Base-by-base conservation (phyloP, 2,797 vertebrate genomes). In the Poecilia wingei region DNA sequence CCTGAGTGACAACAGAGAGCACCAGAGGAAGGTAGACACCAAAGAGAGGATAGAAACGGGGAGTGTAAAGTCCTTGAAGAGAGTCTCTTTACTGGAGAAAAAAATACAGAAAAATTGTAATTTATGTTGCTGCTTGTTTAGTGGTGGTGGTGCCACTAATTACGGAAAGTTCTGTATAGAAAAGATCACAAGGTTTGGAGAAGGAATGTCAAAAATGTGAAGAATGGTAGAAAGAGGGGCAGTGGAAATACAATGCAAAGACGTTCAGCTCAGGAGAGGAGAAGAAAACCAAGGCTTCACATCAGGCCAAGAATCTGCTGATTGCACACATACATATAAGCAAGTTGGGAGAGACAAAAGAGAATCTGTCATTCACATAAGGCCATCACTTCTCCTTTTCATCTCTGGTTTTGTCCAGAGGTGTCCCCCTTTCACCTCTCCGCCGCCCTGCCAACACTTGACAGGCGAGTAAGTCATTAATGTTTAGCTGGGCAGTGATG, bases 301-400 rank as follows among this genome's bases (percentile, higher is more conserved):
- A 94, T 91, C 85, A 91, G 91, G 88, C 87, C 92, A 94, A 87
- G 94, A 96, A 96, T 96, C 88, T 96, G 96, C 96, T 96, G 96
- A 96, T 96, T 90, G 82, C 87, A 95, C 95, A 95, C 87, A 96
- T 94, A 92, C 89, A 93, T 93, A 93, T 85, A 94, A 77, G 43
- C 93, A 93, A 92, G 93, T 93, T 93, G 84, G 87, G 79, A 84
- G 83, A 91, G 87, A 92, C 91, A 93, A 95, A 93, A 87, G 88
- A 82, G 88, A 89, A 89, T 89, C 87, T 92, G 90, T 94, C 93
- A 95, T 77, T 89, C 88, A 86, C 91, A 95, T 92, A 90, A 93
- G 90, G 91, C 86, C 91, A 86, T 94, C 91, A 91, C 85, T 93
- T 87, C 89, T 92, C 84, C 93, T 93, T 93, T 94, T 94, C 89